Evolutionary conservation across 2,888 invertebrate genomes (phyloP).

Genomic region (Didymodactylos carnosus): DNA sequence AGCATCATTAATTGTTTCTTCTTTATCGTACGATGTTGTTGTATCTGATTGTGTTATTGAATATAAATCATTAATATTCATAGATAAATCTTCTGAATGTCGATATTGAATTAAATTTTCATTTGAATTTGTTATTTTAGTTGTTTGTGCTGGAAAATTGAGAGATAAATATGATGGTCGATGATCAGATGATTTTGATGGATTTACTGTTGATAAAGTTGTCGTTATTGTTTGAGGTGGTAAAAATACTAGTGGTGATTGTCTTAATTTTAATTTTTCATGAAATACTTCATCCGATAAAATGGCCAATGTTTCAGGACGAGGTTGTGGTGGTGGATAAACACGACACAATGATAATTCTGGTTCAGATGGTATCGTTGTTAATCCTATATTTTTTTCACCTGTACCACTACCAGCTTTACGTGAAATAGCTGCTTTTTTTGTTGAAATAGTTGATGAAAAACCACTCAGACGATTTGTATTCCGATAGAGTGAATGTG

Average conservation of each 20-base stretch:
- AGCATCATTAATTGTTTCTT: background rate
- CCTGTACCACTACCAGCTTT: background rate
- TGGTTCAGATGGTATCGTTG: background rate
- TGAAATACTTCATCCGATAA: constrained; percentile 5
- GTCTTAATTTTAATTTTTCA: constrained; percentile 3
- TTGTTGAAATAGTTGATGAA: background rate
- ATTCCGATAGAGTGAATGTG: background rate
- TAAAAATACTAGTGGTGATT: background rate
- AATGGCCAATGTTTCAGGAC: constrained; percentile 10
- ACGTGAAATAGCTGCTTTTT: no score
- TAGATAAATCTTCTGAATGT: no score
- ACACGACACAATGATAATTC: background rate
- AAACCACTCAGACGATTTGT: background rate
- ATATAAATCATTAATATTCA: no score
- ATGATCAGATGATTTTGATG: background rate
- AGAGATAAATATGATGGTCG: background rate
- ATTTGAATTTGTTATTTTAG: background rate
- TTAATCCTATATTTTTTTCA: background rate
- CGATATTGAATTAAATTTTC: background rate
- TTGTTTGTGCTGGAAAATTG: background rate
- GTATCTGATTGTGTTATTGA: background rate
- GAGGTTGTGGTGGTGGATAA: background rate
- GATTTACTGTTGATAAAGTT: background rate
- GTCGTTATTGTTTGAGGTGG: background rate
- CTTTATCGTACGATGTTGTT: background rate